Percentiles rank a stretch among this genome's conserved stretches.
These are phyloP conservation scores for Trichogramma evanescens DNA, from an alignment of 2,888 invertebrate genomes.

Conservation along the genomic window DNA sequence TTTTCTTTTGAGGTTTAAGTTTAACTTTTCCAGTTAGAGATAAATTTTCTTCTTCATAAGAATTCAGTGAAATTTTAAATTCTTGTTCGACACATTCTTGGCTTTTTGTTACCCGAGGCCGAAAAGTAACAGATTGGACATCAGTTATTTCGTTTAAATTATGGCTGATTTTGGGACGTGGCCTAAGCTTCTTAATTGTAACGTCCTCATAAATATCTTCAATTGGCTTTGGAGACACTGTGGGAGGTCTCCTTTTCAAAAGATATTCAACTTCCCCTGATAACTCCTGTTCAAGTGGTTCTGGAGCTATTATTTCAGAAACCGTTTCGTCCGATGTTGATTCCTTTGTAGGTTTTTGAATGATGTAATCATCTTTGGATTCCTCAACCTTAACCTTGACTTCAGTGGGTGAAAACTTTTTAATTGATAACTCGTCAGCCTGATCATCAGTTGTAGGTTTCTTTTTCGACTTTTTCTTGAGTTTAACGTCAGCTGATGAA, in stretches of 20 bases:
- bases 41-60: constrained; percentile 82
- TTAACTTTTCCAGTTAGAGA: constrained; percentile 79
- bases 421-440: constrained; percentile 28
- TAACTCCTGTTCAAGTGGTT: constrained; percentile 27
- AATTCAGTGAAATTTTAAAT: constrained; percentile 77
- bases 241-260: constrained; percentile 48
- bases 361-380: constrained; percentile 20
- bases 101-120: constrained; percentile 67
- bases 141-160: constrained; percentile 68
- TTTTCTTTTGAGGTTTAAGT: constrained; percentile 62
- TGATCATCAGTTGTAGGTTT: constrained; percentile 28
- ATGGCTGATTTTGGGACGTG: constrained; percentile 57
- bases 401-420: constrained; percentile 35
- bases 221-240: constrained; percentile 45
- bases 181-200: constrained; percentile 67
- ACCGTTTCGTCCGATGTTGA: constrained; percentile 29
- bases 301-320: constrained; percentile 19
- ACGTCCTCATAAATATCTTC: constrained; percentile 62
- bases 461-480: constrained; percentile 31
- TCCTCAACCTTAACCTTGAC: constrained; percentile 30
- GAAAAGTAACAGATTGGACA: constrained; percentile 72
- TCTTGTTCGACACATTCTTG: constrained; percentile 86
- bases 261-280: constrained; percentile 49
- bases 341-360: constrained; percentile 30
- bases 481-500: constrained; percentile 21